Evolutionary conservation across 2,797 vertebrate species (phyloP).

Genomic region (Crenichthys baileyi): DNA sequence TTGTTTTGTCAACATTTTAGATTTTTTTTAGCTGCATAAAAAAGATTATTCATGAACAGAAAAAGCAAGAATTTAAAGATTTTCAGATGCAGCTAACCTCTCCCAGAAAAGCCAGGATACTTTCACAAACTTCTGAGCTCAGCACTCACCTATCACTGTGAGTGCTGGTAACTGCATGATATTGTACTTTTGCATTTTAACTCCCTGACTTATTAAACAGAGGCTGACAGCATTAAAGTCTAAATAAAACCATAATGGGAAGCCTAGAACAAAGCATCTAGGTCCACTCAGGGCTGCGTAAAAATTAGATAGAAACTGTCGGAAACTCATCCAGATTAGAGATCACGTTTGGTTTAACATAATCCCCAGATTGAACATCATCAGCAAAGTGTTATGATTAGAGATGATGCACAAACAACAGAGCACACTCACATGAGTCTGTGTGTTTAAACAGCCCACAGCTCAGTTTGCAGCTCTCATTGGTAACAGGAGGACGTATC

Average conservation of each 20-base stretch:
- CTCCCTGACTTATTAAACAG: constrained; percentile 10
- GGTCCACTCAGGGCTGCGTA: constrained; percentile 34
- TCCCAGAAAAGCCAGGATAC: no score
- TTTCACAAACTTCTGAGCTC: neutral
- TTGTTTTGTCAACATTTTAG: no score
- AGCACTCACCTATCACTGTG: neutral
- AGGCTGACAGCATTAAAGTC: neutral
- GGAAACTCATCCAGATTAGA: constrained; percentile 63
- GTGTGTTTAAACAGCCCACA: constrained; percentile 6
- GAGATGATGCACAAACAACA: constrained; percentile 48
- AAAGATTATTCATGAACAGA: no score
- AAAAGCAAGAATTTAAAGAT: no score
- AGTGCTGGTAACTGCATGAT: no score
- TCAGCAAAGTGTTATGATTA: constrained; percentile 41
- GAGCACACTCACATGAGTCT: constrained; percentile 29
- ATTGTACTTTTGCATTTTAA: neutral
- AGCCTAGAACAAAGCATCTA: constrained; percentile 36
- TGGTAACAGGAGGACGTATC: constrained; percentile 32
- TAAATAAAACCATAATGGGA: constrained; percentile 37
- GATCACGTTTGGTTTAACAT: constrained; percentile 61
- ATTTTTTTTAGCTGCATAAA: no score
- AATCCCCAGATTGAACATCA: constrained; percentile 61
- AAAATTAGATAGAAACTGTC: constrained; percentile 28
- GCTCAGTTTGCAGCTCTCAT: constrained; percentile 35
- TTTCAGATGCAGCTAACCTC: no score